phyloP scores from a whole-genome alignment of 92 coral and sea anemone species.

The Porites cylindrica region DNA sequence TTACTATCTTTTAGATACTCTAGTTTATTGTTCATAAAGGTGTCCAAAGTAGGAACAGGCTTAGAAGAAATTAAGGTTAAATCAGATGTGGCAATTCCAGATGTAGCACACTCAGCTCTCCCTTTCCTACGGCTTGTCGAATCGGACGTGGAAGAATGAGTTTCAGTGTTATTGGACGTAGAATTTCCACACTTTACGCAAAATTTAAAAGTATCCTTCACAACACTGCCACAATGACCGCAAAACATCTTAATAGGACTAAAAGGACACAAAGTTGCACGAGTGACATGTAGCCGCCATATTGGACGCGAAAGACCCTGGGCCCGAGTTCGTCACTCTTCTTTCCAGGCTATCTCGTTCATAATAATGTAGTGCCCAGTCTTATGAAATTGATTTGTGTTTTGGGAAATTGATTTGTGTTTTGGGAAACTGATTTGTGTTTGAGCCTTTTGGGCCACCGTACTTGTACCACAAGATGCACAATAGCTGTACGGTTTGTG shows the following conservation, averaged over 20 bases:
- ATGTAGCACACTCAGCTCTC: neutral
- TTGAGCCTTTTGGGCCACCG: too few species aligned
- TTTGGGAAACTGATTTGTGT: neutral
- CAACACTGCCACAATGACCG: conserved; percentile 28
- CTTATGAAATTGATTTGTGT: too few species aligned
- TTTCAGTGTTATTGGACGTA: neutral
- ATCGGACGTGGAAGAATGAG: conserved; percentile 13
- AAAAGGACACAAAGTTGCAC: neutral
- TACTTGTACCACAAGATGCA: too few species aligned
- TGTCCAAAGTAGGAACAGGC: conserved; percentile 37
- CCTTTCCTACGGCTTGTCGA: conserved; percentile 8
- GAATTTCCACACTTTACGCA: conserved; percentile 43
- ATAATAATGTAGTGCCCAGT: too few species aligned
- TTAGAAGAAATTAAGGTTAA: conserved; percentile 5
- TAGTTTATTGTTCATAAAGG: conserved; percentile 50
- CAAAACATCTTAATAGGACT: conserved; percentile 3
- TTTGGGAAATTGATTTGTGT: too few species aligned
- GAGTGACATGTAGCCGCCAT: neutral
- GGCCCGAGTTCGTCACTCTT: too few species aligned
- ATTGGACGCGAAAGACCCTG: too few species aligned
- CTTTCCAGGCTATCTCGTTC: too few species aligned
- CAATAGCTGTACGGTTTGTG: too few species aligned
- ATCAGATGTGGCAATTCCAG: neutral
- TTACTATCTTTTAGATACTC: too few species aligned
- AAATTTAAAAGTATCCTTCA: conserved; percentile 1